Base-by-base conservation (phyloP, 2,113 vertebrate species). In the Rallus limicola region DNA sequence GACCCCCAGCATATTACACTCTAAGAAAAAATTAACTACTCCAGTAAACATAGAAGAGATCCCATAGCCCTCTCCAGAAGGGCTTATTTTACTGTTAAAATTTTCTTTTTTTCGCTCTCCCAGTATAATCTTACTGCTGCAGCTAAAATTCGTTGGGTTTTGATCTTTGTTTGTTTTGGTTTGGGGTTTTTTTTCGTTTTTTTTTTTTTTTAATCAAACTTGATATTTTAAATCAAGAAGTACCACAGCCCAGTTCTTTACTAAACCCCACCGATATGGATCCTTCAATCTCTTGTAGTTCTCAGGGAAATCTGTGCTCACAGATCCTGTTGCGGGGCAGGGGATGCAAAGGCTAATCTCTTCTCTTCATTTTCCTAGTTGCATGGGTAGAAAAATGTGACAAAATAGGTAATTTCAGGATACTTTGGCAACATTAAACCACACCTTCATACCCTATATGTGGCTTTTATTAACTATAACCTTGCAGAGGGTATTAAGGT, bases 331-430 rank as follows among this genome's bases (percentile, higher is more conserved):
- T 78, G 72, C 88, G 92, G 91, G 80, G 80, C 80, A 94, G 65
- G 60, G 58, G 63, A 91, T 10, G 42, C 58, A 82, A 80, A 70
- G 42, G 59, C 90, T 93, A 76, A 90, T 93, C 82, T 96, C 55
- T 40, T 42, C 76, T 74, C 65, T 18, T 83, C 85, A 85, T 91
- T 91, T 92, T 83, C 82, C 46, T 64, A 71, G 42, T 36, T 67
- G 38, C 90, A 52, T 23, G 3, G 34, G 72, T 75, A 67, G 72
- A 90, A 95, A 96, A 92, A 93, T 52, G 53, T 81, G 81, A 82
- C 80, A 93, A 97, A 94, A 88, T 59, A 69, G 21, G 26, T 90
- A 92, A 88, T 87, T 90, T 70, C 83, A 56, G 69, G 82, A 55
- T 48, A 29, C 65, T 70, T 79, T 50, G 48, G 58, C 76, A 84